Percentiles rank a stretch among this genome's conserved stretches.
phyloP scores from a whole-genome alignment of 2,888 invertebrate genomes.

The Heliconius cydno region DNA sequence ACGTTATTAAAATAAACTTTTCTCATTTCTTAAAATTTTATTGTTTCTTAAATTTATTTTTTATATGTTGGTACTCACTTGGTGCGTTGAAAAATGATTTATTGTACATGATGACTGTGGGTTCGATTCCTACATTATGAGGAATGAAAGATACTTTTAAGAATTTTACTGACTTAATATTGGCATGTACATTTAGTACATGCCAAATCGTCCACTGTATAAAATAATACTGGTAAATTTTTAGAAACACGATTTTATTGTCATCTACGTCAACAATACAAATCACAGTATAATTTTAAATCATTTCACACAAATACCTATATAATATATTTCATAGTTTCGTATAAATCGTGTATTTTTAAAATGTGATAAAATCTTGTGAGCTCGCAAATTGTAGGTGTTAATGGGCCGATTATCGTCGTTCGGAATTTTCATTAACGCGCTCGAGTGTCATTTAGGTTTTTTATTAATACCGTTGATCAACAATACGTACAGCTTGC shows the following conservation, averaged over 20 bases:
- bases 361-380: constrained; percentile 34
- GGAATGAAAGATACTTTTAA: background rate
- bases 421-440: constrained; percentile 42
- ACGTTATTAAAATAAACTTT: background rate
- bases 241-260: background rate
- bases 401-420: constrained; percentile 45
- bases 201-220: background rate
- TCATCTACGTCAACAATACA: background rate
- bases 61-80: background rate
- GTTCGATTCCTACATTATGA: background rate
- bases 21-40: background rate
- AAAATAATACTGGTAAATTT: background rate
- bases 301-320: background rate
- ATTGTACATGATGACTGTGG: background rate
- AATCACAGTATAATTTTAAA: background rate
- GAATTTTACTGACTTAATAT: background rate
- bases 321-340: background rate
- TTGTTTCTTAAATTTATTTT: background rate
- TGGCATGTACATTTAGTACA: too few species aligned
- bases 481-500: constrained; percentile 2
- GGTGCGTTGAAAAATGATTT: background rate
- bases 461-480: constrained; percentile 33
- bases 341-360: constrained; percentile 27
- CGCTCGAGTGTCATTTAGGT: constrained; percentile 27
- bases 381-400: constrained; percentile 39